Conservation (phyloP, 2,888 invertebrate species). For the Pachliopta kotzebuea region DNA sequence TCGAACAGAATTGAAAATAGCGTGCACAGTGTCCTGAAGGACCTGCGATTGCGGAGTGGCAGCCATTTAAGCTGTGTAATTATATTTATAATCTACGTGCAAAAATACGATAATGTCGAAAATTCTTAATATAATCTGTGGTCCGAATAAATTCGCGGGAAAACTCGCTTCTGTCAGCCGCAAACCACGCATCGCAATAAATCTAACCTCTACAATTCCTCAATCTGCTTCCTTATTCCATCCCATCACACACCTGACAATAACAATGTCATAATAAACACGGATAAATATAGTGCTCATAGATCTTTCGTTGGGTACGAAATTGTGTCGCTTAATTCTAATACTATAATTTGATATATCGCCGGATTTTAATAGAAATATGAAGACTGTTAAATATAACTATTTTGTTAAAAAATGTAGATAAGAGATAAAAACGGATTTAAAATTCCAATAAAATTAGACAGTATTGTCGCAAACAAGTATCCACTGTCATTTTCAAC, state of each 20-base stretch:
- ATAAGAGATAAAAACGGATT: not conserved
- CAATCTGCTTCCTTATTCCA: constrained; percentile 62
- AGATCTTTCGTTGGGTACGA: not conserved
- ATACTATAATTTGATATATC: not conserved
- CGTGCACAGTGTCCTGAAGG: too few relatives aligned
- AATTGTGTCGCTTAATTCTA: not conserved
- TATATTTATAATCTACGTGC: constrained; percentile 1
- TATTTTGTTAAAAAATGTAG: too few relatives aligned
- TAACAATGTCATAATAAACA: constrained; percentile 45
- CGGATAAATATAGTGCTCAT: not conserved
- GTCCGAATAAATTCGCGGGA: constrained; percentile 15
- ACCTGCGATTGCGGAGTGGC: too few relatives aligned
- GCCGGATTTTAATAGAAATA: not conserved
- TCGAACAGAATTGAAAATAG: too few relatives aligned
- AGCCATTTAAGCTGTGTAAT: too few relatives aligned
- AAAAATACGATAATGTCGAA: not conserved
- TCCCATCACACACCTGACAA: constrained; percentile 44
- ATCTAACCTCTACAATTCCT: constrained; percentile 43
- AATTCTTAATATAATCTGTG: constrained; percentile 9
- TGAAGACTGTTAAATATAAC: too few relatives aligned
- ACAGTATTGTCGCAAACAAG: not conserved
- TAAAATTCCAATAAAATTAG: not conserved
- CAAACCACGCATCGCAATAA: constrained; percentile 53
- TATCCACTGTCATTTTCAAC: constrained; percentile 42
- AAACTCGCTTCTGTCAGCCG: constrained; percentile 31